Conservation (phyloP, 2,888 invertebrate species). For the Drosophila conformis region DNA sequence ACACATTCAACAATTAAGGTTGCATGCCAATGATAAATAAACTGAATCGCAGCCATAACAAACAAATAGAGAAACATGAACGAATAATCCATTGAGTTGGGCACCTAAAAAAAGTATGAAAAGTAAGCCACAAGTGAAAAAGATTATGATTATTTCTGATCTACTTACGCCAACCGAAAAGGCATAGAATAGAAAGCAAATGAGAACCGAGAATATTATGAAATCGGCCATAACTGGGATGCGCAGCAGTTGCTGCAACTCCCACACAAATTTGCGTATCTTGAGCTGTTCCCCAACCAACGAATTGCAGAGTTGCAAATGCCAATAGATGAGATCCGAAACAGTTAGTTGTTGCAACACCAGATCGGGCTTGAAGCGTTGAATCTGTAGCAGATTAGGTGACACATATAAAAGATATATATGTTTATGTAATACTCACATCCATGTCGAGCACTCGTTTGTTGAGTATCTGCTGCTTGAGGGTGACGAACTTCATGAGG, state of each 20-base stretch:
- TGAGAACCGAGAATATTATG: conserved; percentile 76
- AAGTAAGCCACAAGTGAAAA: not conserved
- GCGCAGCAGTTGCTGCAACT: conserved; percentile 65
- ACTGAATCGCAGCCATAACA: conserved; percentile 70
- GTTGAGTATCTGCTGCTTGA: conserved; percentile 69
- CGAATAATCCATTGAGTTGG: conserved; percentile 73
- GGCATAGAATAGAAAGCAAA: conserved; percentile 79
- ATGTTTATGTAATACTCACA: conserved; percentile 55
- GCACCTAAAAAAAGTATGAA: conserved; percentile 40
- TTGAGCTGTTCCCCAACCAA: conserved; percentile 68
- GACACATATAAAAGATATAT: not conserved
- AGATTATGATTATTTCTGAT: fast-evolving
- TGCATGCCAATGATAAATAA: conserved; percentile 82
- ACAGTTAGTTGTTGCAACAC: not conserved
- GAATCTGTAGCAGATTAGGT: conserved; percentile 33
- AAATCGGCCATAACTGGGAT: conserved; percentile 80
- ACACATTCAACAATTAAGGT: conserved; percentile 71
- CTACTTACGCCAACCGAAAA: conserved; percentile 68
- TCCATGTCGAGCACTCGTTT: conserved; percentile 71
- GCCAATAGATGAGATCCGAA: conserved; percentile 51
- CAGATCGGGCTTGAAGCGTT: conserved; percentile 10
- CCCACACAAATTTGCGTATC: conserved; percentile 59
- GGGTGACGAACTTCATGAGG: conserved; percentile 74
- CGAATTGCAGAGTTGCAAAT: conserved; percentile 56
- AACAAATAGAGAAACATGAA: conserved; percentile 74